phyloP scores from a whole-genome alignment of 2,113 vertebrate species.

The Xiphorhynchus elegans region DNA sequence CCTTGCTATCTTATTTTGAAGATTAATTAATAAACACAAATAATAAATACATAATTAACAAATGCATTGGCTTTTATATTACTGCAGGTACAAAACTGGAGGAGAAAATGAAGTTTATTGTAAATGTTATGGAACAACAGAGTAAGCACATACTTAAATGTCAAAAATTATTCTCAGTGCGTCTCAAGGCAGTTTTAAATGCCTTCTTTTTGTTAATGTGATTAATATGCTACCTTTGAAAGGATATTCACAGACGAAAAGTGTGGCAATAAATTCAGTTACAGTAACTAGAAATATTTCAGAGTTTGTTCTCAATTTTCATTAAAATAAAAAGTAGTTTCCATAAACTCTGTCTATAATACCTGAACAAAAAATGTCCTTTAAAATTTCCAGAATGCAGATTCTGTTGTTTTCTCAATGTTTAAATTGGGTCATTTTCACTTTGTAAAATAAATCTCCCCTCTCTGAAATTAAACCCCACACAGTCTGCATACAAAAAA shows the following conservation, averaged over 20 bases:
- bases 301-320: background rate
- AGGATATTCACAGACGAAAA: background rate
- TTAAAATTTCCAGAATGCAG: background rate
- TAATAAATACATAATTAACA: conserved; percentile 6
- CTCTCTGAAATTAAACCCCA: background rate
- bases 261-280: background rate
- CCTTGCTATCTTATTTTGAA: background rate
- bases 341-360: background rate
- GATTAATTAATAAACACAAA: background rate
- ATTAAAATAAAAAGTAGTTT: background rate
- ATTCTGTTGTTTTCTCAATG: background rate
- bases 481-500: background rate
- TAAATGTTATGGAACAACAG: conserved; percentile 42
- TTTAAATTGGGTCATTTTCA: background rate
- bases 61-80: background rate
- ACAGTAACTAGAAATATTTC: background rate
- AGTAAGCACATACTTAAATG: conserved; percentile 27
- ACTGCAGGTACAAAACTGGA: background rate
- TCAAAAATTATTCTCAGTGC: background rate
- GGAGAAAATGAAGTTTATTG: background rate
- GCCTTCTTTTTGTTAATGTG: background rate
- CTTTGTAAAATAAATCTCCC: background rate
- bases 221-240: conserved; percentile 1
- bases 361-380: background rate
- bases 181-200: conserved; percentile 34